Conservation (phyloP, 2,888 invertebrate species). For the Yponomeuta evonymella region DNA sequence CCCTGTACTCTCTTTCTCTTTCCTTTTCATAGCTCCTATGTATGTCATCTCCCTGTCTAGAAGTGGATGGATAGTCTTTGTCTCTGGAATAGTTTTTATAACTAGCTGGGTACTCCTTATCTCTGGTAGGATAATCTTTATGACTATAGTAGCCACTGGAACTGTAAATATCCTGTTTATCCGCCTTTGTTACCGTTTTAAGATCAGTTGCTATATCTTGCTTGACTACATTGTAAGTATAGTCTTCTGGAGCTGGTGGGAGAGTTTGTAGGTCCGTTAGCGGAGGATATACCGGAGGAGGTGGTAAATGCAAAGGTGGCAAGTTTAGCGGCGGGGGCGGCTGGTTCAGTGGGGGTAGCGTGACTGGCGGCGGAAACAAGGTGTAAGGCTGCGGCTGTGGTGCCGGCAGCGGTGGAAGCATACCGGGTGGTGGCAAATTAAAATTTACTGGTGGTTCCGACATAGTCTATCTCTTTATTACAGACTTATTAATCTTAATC, state of each 20-base stretch:
- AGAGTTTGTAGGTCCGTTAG: slow-evolving; percentile 27
- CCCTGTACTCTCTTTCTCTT: slow-evolving; percentile 27
- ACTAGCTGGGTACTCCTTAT: neutral
- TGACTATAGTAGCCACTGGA: neutral
- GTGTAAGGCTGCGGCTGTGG: slow-evolving; percentile 18
- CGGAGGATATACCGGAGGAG: slow-evolving; percentile 23
- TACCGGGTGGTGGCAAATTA: slow-evolving; percentile 23
- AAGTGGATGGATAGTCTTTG: slow-evolving; percentile 20
- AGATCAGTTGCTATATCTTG: neutral
- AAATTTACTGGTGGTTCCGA: neutral
- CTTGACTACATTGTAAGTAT: neutral
- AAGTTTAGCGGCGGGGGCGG: slow-evolving; percentile 21
- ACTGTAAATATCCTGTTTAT: neutral
- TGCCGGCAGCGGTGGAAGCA: slow-evolving; percentile 20
- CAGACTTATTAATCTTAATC: neutral
- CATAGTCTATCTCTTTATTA: neutral
- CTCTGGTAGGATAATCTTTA: neutral
- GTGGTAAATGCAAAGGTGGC: slow-evolving; percentile 28
- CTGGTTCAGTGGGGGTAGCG: slow-evolving; percentile 18
- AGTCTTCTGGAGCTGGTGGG: slow-evolving; percentile 23
- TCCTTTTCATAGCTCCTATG: slow-evolving; percentile 29
- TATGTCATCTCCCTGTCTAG: slow-evolving; percentile 16
- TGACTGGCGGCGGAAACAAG: slow-evolving; percentile 24
- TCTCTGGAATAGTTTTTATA: neutral
- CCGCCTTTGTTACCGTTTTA: neutral